Evolutionary conservation across 2,797 vertebrate species (phyloP).

Genomic region (Helarctos malayanus): DNA sequence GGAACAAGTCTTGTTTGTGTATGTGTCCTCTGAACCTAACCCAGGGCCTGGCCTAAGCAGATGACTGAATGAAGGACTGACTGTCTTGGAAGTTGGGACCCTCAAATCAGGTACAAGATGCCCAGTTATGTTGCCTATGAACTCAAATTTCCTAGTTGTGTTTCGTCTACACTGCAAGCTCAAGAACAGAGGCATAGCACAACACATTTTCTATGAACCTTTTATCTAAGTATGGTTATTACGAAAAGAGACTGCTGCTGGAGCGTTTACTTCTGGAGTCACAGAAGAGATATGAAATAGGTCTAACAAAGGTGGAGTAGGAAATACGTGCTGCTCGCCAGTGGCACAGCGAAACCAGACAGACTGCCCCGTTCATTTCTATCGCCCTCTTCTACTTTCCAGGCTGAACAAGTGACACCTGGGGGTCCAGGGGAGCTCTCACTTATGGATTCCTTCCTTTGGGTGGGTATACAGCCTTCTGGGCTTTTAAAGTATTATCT

Average conservation of each 20-base stretch:
- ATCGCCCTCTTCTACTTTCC: background rate
- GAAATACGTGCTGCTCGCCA: background rate
- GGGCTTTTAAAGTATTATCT: conserved; percentile 17
- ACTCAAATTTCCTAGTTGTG: background rate
- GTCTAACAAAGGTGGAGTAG: background rate
- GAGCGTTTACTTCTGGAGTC: background rate
- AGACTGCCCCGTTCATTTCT: background rate
- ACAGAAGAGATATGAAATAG: background rate
- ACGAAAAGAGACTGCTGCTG: conserved; percentile 6
- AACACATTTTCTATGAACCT: background rate
- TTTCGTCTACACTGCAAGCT: background rate
- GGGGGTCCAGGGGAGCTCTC: background rate
- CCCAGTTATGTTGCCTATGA: background rate
- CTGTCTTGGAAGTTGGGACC: background rate
- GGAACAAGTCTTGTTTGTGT: background rate
- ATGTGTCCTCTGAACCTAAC: background rate
- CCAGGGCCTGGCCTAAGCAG: background rate
- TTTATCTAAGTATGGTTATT: background rate
- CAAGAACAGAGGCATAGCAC: background rate
- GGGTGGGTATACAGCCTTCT: background rate
- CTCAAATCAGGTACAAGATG: background rate
- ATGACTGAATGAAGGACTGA: background rate
- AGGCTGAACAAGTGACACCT: background rate
- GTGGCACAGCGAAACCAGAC: background rate
- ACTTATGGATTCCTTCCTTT: background rate